Conservation (phyloP, 2,113 vertebrate species). For the Psettodes erumei region DNA sequence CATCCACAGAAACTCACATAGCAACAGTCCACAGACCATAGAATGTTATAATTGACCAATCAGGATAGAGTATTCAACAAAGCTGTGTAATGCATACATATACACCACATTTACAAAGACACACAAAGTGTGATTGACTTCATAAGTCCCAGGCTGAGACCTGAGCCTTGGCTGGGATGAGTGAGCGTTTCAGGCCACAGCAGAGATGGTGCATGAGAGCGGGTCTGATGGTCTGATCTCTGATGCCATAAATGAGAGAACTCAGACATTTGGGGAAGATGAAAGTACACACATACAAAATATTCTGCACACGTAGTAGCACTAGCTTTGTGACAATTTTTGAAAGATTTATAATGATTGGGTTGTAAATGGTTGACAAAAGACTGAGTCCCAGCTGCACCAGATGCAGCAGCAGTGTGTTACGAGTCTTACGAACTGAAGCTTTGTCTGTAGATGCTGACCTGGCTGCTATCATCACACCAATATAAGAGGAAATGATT, state of each 20-base stretch:
- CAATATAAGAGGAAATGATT: slow-evolving; percentile 61
- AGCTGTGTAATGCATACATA: neutral
- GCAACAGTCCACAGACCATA: too few relatives aligned
- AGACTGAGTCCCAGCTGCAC: slow-evolving; percentile 72
- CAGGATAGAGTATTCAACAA: too few relatives aligned
- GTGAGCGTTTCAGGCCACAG: neutral
- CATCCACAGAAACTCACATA: too few relatives aligned
- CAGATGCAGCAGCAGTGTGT: slow-evolving; percentile 72
- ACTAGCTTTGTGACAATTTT: accelerated
- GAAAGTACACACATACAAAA: slow-evolving; percentile 48
- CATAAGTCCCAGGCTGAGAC: neutral
- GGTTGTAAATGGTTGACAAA: slow-evolving; percentile 41
- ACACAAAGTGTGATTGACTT: neutral
- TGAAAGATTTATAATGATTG: neutral
- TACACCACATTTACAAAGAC: too few relatives aligned
- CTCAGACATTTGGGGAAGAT: slow-evolving; percentile 60
- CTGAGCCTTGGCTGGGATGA: neutral
- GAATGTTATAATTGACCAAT: too few relatives aligned
- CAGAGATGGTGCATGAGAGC: slow-evolving; percentile 35
- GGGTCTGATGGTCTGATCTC: slow-evolving; percentile 59
- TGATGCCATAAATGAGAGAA: slow-evolving; percentile 62
- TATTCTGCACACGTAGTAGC: slow-evolving; percentile 18
- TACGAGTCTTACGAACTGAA: slow-evolving; percentile 63
- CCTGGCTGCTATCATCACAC: slow-evolving; percentile 69
- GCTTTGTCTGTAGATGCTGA: slow-evolving; percentile 67